Conservation (phyloP, 2,797 vertebrate genomes). For the Falco cherrug region DNA sequence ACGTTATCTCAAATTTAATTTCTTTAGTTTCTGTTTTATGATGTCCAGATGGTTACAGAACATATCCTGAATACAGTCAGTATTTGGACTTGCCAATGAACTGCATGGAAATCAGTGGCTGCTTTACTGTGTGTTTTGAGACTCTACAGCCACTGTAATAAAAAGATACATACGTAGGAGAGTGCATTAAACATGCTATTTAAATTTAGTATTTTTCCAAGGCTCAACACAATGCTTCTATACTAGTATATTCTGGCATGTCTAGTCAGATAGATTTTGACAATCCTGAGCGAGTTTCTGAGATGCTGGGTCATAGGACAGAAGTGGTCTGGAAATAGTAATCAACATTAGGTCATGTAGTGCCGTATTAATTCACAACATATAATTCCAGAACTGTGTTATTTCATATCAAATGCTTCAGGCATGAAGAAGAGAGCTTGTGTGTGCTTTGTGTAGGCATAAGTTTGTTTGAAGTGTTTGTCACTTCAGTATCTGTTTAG, state of each 20-base stretch:
- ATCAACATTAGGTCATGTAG: background rate
- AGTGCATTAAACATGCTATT: background rate
- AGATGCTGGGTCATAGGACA: background rate
- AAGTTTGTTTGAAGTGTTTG: background rate
- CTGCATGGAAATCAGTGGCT: background rate
- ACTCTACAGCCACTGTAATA: background rate
- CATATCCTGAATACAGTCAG: background rate
- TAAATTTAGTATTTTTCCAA: background rate
- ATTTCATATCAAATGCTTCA: background rate
- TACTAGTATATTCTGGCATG: background rate
- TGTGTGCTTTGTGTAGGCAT: background rate
- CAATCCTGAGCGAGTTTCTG: background rate
- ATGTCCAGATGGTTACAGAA: slow-evolving; percentile 2
- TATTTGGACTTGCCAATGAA: background rate
- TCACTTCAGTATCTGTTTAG: background rate
- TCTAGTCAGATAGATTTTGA: background rate
- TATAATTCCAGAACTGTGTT: background rate
- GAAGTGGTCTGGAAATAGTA: background rate
- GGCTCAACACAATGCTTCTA: background rate
- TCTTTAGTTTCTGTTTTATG: background rate
- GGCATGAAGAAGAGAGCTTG: background rate
- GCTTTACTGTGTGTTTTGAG: background rate
- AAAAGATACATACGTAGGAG: background rate
- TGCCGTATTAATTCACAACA: background rate
- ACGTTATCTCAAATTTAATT: background rate